Conservation (phyloP, 2,888 invertebrate genomes). For the Erebia palarica region DNA sequence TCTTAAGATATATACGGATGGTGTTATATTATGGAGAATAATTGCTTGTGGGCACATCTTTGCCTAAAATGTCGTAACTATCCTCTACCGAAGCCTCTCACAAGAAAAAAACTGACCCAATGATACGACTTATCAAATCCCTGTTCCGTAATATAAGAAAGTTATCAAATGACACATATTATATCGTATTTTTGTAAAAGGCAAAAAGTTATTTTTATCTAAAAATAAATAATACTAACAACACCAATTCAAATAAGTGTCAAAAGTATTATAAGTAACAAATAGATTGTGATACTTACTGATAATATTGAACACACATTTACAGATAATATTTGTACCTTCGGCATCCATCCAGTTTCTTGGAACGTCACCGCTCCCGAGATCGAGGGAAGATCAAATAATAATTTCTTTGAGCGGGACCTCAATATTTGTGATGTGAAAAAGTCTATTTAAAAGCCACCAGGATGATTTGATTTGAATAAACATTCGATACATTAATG, state of each 20-base stretch:
- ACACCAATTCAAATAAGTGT: slow-evolving; percentile 11
- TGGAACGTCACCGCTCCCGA: slow-evolving; percentile 57
- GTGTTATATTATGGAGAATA: too few species aligned
- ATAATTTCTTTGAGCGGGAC: slow-evolving; percentile 60
- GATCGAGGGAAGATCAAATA: slow-evolving; percentile 64
- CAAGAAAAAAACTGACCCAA: too few species aligned
- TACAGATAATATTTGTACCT: slow-evolving; percentile 13
- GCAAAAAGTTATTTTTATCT: background rate
- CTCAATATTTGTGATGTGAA: slow-evolving; percentile 59
- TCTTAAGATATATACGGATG: too few species aligned
- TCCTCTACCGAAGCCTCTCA: too few species aligned
- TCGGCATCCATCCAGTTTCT: slow-evolving; percentile 45
- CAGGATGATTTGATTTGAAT: slow-evolving; percentile 64
- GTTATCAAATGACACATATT: too few species aligned
- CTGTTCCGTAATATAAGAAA: too few species aligned
- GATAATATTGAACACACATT: slow-evolving; percentile 14
- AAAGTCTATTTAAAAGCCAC: slow-evolving; percentile 53
- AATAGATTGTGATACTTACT: slow-evolving; percentile 16
- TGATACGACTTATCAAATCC: too few species aligned
- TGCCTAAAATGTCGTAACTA: too few species aligned
- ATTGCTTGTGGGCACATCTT: too few species aligned
- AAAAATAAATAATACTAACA: slow-evolving; percentile 10
- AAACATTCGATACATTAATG: slow-evolving; percentile 51
- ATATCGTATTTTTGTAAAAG: background rate
- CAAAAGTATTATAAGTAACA: slow-evolving; percentile 14